Percentiles rank a stretch among this genome's conserved stretches.
Conservation (phyloP, 1,140 invertebrate genomes). For the Drosophila chauvacae region DNA sequence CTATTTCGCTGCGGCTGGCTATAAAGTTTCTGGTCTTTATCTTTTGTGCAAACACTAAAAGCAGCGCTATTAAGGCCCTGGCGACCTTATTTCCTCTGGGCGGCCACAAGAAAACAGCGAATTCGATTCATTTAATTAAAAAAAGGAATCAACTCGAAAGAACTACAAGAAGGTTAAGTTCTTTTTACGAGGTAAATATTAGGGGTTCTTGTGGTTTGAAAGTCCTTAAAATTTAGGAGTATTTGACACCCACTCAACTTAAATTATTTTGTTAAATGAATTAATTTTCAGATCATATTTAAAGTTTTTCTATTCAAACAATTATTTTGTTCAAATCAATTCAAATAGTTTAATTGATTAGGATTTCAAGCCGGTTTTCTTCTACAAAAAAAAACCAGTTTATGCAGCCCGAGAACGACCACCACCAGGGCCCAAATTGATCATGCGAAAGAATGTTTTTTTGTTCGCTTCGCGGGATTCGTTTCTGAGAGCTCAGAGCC, state of each 20-base stretch:
- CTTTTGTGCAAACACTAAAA: slow-evolving; percentile 72
- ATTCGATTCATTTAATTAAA: slow-evolving; percentile 60
- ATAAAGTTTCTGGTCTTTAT: slow-evolving; percentile 75
- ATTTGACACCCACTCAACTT: background rate
- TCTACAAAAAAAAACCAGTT: slow-evolving; percentile 54
- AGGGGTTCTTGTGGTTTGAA: background rate
- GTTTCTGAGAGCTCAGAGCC: slow-evolving; percentile 19
- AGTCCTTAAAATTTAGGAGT: background rate
- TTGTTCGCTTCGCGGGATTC: slow-evolving; percentile 46
- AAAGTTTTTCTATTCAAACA: slow-evolving; percentile 13
- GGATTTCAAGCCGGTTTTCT: slow-evolving; percentile 30
- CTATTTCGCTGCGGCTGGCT: slow-evolving; percentile 70
- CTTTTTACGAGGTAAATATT: background rate
- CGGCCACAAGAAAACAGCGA: slow-evolving; percentile 35
- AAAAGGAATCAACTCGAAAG: background rate
- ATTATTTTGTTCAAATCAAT: slow-evolving; percentile 26
- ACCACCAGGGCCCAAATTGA: slow-evolving; percentile 54
- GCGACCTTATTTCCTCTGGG: slow-evolving; percentile 69
- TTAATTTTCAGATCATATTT: background rate
- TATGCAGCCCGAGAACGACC: slow-evolving; percentile 41
- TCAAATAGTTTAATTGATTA: slow-evolving; percentile 30
- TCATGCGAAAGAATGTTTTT: slow-evolving; percentile 75
- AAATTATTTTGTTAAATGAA: too few relatives aligned
- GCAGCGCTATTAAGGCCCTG: slow-evolving; percentile 68
- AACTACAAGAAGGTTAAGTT: slow-evolving; percentile 8